A percentile compares a stretch with the other conserved stretches of the same genome.
Evolutionary conservation across 1,140 invertebrate genomes (phyloP).

Genomic region (Hetaerina americana): DNA sequence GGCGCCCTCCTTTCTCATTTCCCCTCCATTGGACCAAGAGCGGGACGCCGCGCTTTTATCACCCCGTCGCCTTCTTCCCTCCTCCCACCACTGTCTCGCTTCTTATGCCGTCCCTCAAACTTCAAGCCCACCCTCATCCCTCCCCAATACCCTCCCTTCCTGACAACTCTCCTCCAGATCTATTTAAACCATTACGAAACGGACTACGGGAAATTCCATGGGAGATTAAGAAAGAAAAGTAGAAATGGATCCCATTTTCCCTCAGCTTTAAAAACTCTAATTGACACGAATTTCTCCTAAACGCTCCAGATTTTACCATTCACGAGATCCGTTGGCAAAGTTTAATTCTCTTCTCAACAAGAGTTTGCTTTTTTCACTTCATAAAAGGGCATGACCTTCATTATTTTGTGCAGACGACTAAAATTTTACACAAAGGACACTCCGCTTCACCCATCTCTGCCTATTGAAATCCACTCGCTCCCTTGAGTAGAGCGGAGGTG

Average conservation of each 20-base stretch:
- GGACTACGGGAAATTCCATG: not conserved
- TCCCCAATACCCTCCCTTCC: not conserved
- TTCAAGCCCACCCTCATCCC: too few species aligned
- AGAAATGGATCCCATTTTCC: too few species aligned
- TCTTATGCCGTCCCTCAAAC: too few species aligned
- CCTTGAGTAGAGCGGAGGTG: too few species aligned
- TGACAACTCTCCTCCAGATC: not conserved
- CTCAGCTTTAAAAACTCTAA: not conserved
- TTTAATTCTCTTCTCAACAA: too few species aligned
- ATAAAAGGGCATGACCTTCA: not conserved
- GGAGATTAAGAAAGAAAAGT: too few species aligned
- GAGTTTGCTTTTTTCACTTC: too few species aligned
- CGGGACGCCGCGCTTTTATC: not conserved
- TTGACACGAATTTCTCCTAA: not conserved
- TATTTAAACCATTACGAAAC: not conserved
- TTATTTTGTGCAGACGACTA: not conserved
- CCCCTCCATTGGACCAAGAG: not conserved
- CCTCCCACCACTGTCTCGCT: not conserved
- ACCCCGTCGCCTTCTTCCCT: not conserved
- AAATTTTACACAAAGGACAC: too few species aligned
- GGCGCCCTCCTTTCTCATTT: not conserved
- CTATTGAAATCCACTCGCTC: too few species aligned
- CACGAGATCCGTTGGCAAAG: too few species aligned
- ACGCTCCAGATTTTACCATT: too few species aligned
- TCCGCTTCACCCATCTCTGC: too few species aligned